Evolutionary conservation across 2,888 invertebrate species (phyloP), one percentile per base, ranked within the genome.

Genomic region (Drosophila merina): DNA sequence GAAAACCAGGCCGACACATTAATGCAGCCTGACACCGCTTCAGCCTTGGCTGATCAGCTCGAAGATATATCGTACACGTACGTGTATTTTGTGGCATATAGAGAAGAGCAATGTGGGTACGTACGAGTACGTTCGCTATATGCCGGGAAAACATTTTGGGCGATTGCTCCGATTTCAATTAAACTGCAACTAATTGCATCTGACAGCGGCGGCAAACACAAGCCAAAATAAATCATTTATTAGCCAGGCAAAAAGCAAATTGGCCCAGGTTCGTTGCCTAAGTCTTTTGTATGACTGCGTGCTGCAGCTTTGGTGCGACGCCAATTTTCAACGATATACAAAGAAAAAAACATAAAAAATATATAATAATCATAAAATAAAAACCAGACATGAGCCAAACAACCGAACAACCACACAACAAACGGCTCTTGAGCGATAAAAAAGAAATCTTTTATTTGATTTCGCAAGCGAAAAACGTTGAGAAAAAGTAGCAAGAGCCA

Each of bases 1-100:
- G 88, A 89, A 88, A 88, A 75, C 86, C 78, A 83, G 74, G 68
- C 76, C 88, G 89, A 89, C 88, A 87, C 88, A 86, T 88, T 87
- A 88, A 88, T 88, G 82, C 87, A 77, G 88, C 80, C 80, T 89
- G 88, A 89, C 88, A 88, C 88, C 82, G 54, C 47, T 26, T 86
- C 84, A 88, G 82, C 86, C 86, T 80, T 85, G 80, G 73, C 64
- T 44, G 75, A 47, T 63, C 52, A 38, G 63, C n/a, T 50, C 4
- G 31, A 38, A 40, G 63, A 63, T 54, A 64, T 45, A 14, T 14
- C 1, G 14, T 14, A 28, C 28, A 5, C 28, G 28, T 28, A 25
- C 25, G 2, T 5, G 5, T 25, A 44, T 44, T 10, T 44, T 20
- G 12, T 49, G 30, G 20, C 10, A 49, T 14, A 31, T 5, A 8